phyloP scores from a whole-genome alignment of 2,113 vertebrate genomes.

The Tragelaphus imberbis region DNA sequence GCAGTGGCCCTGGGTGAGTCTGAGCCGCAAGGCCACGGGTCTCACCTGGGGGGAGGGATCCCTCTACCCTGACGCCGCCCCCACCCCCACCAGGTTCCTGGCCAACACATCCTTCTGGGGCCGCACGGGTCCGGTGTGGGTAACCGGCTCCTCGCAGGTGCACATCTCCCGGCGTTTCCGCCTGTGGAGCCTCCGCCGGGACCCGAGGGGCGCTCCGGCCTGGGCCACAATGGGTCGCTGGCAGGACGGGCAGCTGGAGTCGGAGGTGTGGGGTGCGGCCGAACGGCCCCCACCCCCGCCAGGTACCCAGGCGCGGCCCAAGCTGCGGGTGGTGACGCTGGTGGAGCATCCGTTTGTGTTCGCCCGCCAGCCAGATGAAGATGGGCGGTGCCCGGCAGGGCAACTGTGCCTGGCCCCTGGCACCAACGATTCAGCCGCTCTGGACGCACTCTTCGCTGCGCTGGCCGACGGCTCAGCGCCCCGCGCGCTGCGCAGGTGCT shows the following conservation, averaged over 20 bases:
- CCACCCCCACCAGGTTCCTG: constrained; percentile 82
- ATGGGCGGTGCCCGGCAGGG: constrained; percentile 88
- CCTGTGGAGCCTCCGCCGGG: constrained; percentile 87
- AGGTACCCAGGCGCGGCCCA: constrained; percentile 33
- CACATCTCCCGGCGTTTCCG: constrained; percentile 81
- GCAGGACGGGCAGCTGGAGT: constrained; percentile 80
- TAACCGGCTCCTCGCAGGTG: constrained; percentile 76
- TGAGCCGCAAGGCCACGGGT: not conserved
- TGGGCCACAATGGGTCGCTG: constrained; percentile 92
- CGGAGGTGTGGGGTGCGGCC: constrained; percentile 74
- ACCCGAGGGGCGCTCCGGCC: constrained; percentile 83
- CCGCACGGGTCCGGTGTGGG: constrained; percentile 79
- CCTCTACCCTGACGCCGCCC: accelerated
- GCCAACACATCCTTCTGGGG: constrained; percentile 88
- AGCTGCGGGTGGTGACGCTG: constrained; percentile 89
- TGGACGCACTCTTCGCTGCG: constrained; percentile 83
- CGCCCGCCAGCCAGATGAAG: constrained; percentile 88
- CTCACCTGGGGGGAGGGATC: too few species aligned
- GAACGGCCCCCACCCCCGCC: constrained; percentile 69
- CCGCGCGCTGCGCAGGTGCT: constrained; percentile 85
- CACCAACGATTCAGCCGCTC: constrained; percentile 81
- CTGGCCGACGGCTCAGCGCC: constrained; percentile 83
- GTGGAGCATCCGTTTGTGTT: constrained; percentile 95
- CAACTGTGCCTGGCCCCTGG: constrained; percentile 89
- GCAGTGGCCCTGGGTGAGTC: accelerated